Evolutionary conservation across 2,113 vertebrate genomes (phyloP).

Genomic region (Narcine bancroftii): DNA sequence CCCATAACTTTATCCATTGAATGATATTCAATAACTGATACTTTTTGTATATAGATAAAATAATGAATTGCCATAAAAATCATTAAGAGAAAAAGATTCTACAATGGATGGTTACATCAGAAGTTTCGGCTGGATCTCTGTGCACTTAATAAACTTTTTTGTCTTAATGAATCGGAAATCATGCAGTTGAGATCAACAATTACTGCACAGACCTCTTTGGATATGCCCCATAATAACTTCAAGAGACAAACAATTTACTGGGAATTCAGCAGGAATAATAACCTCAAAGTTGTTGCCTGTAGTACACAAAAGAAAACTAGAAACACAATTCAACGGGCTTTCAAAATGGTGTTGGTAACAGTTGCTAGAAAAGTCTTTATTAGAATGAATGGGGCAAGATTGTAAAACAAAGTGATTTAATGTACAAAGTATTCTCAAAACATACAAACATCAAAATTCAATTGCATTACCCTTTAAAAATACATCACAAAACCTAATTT

Average conservation of each 20-base stretch:
- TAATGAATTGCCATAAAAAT: not conserved
- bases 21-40: not conserved
- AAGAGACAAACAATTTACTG: too few relatives aligned
- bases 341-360: not conserved
- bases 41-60: not conserved
- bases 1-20: not conserved
- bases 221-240: not conserved
- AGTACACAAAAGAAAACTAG: not conserved
- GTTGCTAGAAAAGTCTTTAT: too few relatives aligned
- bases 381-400: not conserved
- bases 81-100: not conserved
- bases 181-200: not conserved
- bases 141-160: not conserved
- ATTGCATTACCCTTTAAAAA: too few relatives aligned
- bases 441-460: not conserved
- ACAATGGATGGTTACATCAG: not conserved
- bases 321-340: not conserved
- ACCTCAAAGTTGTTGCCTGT: not conserved
- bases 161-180: not conserved
- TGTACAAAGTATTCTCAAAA: not conserved
- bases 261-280: too few relatives aligned
- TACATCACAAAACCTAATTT: too few relatives aligned
- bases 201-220: not conserved
- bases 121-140: not conserved
- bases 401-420: not conserved